Base-by-base conservation (phyloP, 2,888 invertebrate genomes). In the Tortricodes alternella region DNA sequence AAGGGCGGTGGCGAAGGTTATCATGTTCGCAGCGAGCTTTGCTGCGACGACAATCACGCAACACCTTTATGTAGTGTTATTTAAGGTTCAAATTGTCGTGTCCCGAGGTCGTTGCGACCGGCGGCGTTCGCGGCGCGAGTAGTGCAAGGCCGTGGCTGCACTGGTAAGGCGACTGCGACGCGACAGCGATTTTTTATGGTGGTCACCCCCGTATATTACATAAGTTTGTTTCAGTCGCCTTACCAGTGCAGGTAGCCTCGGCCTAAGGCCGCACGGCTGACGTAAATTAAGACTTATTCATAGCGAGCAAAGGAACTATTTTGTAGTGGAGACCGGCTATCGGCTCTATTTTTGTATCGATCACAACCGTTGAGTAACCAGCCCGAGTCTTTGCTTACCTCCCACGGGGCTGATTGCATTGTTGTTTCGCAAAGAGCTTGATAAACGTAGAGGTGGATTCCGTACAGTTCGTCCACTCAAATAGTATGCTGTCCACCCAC, bases 271-370 rank as follows among this genome's bases (percentile, higher is more conserved):
- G 23, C 24, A 15, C 41, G 41, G 29, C 32, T 43, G 39, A 21
- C 34, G 34, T 75, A 76, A 63, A 74, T 68, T 81, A 81, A 82
- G 81, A 76, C 67, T 73, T 77, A 73, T 70, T 70, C 64, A 69
- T 80, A 77, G 67, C 66, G 69, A 71, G 67, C 71, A 74, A 76
- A 80, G 68, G 72, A 49, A 53, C 9, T 80, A 78, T 76, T 76
- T 73, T 69, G 71, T 78, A 78, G 76, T 65, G 68, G 66, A 71
- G 69, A 69, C 67, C 71, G 73, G 41, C 70, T 70, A 67, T 71
- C 72, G 74, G 74, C 78, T 83, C 79, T 86, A 86, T 86, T 85
- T 85, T 86, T 85, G 74, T 86, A 86, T 76, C 71, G 75, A 76
- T 66, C 68, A 70, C 70, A 65, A 77, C 76, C 76, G 16, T 16